Conservation (phyloP, 1,140 invertebrate species). For the Galleria mellonella region DNA sequence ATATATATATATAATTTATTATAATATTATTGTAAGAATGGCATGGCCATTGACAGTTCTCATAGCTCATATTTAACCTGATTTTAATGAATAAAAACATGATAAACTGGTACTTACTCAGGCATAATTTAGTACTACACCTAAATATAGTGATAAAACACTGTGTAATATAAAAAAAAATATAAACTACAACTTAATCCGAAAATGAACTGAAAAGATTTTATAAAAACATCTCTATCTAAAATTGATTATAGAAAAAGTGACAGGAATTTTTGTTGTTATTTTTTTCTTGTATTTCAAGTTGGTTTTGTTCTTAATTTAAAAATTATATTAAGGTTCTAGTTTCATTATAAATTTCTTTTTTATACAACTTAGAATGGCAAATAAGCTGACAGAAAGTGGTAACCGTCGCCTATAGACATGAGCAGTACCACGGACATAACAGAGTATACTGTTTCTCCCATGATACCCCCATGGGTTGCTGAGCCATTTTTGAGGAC, state of each 20-base stretch:
- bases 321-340: background rate
- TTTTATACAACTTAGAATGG: too few species aligned
- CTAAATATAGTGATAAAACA: conserved; percentile 20
- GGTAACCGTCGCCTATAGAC: too few species aligned
- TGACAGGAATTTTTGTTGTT: conserved; percentile 32
- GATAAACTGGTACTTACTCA: conserved; percentile 40
- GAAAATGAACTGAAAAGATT: conserved; percentile 50
- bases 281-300: conserved; percentile 18
- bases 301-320: conserved; percentile 11
- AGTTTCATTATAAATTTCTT: background rate
- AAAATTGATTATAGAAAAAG: conserved; percentile 38
- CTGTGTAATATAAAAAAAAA: conserved; percentile 40
- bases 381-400: too few species aligned
- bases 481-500: too few species aligned
- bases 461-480: too few species aligned
- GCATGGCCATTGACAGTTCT: too few species aligned
- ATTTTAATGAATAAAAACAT: too few species aligned
- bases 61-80: too few species aligned
- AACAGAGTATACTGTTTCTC: too few species aligned
- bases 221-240: conserved; percentile 58
- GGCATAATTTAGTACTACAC: conserved; percentile 47
- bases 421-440: too few species aligned
- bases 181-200: conserved; percentile 52
- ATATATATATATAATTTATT: too few species aligned
- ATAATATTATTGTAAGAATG: too few species aligned